Evolutionary conservation across 2,888 invertebrate genomes (phyloP), one percentile per base, ranked within the genome.

Genomic region (Lordiphosa fenestrarum): DNA sequence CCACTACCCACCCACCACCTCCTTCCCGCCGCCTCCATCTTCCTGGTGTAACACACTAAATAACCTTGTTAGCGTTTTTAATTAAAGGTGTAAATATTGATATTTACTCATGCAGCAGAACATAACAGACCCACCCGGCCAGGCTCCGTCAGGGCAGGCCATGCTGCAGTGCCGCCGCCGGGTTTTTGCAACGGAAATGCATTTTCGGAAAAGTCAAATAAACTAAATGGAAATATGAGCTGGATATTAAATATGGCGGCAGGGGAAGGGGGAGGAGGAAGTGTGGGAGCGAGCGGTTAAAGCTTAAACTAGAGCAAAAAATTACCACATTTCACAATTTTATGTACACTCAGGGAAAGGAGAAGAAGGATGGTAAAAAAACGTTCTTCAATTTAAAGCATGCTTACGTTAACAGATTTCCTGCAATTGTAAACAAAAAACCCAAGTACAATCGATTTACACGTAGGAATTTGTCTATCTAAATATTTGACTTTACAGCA

Each of bases 51-150:
- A 64, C 66, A 49, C 54, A 71, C 71, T 85, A 83, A 87, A 89
- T 89, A 89, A 89, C 87, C 87, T 88, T 88, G 89, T 89, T 89
- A 88, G 86, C 82, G 84, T 85, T 88, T 87, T 88, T 89, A 89
- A 89, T 89, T 89, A 88, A 88, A 87, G 86, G 86, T 84, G 88
- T 87, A 88, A 88, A 87, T 86, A 88, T 87, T 86, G 84, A 86
- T 76, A 86, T 81, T 84, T 73, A 78, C 83, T 73, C 70, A 65
- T 58, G 76, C 84, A 59, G 63, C 53, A 49, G 63, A 49, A 53
- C 41, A 47, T 39, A 19, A 49, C 71, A 36, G 6, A 25, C 33
- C 59, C 9, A 25, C 33, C 59, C 9, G 35, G 4, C 10, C 12
- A 6, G 19, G 12, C 21, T 15, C 12, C 38, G 48, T 44, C 49